Evolutionary conservation across 2,888 invertebrate genomes (phyloP).

Genomic region (Drosophila kanekoi): DNA sequence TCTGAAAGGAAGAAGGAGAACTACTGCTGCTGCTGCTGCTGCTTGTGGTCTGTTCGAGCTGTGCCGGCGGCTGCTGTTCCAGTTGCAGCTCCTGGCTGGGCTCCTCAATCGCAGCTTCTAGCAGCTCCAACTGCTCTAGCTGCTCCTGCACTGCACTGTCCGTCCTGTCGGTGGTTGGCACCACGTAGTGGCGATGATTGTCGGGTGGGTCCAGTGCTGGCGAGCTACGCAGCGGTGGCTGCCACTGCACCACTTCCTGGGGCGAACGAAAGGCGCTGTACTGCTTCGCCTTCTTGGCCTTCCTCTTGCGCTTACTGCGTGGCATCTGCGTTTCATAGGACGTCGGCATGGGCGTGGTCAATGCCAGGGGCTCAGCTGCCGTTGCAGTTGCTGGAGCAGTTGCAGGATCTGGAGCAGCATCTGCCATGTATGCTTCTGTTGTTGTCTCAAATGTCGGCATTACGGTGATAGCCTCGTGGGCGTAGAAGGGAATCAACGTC

Average conservation of each 20-base stretch:
- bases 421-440: not conserved
- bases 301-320: conserved; percentile 30
- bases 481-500: conserved; percentile 83
- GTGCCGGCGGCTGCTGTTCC: not conserved
- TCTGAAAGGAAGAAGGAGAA: conserved; percentile 58
- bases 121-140: not conserved
- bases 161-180: conserved; percentile 1
- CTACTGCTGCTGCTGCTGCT: conserved; percentile 9
- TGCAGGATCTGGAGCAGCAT: not conserved
- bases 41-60: not conserved
- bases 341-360: conserved; percentile 30
- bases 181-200: conserved; percentile 64
- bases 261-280: conserved; percentile 74
- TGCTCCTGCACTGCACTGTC: not conserved
- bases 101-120: conserved; percentile 5
- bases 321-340: conserved; percentile 58
- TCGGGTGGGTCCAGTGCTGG: conserved; percentile 34
- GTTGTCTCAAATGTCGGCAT: conserved; percentile 11
- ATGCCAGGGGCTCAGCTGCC: not conserved
- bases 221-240: conserved; percentile 39
- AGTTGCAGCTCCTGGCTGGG: conserved; percentile 20
- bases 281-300: conserved; percentile 64
- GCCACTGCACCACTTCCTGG: conserved; percentile 74
- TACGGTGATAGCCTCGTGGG: conserved; percentile 79
- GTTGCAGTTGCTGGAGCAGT: not conserved